Conservation (phyloP, 2,797 vertebrate species). For the Sebastes flavidus region DNA sequence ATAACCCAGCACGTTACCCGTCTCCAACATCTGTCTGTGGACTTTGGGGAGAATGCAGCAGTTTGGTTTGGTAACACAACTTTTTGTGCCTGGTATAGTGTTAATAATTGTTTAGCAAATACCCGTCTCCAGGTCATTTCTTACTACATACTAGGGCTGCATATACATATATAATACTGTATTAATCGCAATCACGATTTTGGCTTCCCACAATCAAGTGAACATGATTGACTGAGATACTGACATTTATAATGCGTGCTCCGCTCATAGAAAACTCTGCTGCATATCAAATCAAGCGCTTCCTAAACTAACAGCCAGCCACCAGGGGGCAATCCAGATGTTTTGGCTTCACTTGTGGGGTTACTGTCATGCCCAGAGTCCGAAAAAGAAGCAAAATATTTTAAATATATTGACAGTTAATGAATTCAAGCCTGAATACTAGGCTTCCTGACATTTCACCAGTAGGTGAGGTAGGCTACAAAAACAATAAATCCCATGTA, state of each 20-base stretch:
- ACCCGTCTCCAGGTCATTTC: too few relatives aligned
- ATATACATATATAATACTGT: neutral
- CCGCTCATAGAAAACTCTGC: too few relatives aligned
- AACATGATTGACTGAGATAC: neutral
- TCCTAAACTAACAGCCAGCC: too few relatives aligned
- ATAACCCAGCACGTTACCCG: neutral
- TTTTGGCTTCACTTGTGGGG: neutral
- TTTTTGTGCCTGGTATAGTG: neutral
- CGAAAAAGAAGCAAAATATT: neutral
- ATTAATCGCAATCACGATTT: neutral
- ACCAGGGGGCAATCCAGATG: too few relatives aligned
- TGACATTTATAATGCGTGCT: too few relatives aligned
- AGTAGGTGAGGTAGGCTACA: too few relatives aligned
- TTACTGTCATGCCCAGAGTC: neutral
- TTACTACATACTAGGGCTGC: too few relatives aligned
- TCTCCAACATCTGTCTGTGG: constrained; percentile 1
- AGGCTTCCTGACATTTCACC: too few relatives aligned
- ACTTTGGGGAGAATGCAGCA: neutral
- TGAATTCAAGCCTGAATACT: too few relatives aligned
- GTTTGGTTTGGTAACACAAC: neutral
- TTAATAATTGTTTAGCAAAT: neutral
- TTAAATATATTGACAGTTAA: too few relatives aligned
- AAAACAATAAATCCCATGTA: too few relatives aligned
- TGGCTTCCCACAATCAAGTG: neutral
- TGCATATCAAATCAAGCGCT: too few relatives aligned